Evolutionary conservation across 30 jellyfish, hydroid and myxozoan species (phyloP).

Genomic region (Hydractinia echinata): DNA sequence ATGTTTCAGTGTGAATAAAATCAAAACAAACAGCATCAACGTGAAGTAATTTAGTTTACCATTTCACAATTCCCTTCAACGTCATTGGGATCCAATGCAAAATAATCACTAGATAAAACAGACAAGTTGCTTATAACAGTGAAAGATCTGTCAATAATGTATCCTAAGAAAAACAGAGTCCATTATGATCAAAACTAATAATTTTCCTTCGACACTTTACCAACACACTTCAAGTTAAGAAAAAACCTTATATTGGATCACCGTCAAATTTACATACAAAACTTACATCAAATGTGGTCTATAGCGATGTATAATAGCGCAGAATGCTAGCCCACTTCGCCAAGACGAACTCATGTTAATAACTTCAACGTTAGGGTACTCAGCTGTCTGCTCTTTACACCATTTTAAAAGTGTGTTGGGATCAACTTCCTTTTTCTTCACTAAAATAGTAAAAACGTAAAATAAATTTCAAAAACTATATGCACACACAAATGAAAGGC

Average conservation of each 20-base stretch:
- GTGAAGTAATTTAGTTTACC: constrained; percentile 36
- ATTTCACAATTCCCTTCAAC: constrained; percentile 66
- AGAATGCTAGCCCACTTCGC: constrained; percentile 82
- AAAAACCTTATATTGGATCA: no score
- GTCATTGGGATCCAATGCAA: constrained; percentile 43
- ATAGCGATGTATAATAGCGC: constrained; percentile 79
- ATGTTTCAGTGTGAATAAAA: not conserved
- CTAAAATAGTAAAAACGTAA: not conserved
- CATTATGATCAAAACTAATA: not conserved
- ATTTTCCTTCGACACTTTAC: not conserved
- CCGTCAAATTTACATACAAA: not conserved
- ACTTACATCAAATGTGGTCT: constrained; percentile 80
- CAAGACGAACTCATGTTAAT: constrained; percentile 70
- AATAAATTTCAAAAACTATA: not conserved
- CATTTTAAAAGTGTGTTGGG: constrained; percentile 60
- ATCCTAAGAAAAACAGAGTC: not conserved
- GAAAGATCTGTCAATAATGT: no score
- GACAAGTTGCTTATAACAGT: not conserved
- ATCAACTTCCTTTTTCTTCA: constrained; percentile 48
- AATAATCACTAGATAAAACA: constrained; percentile 48
- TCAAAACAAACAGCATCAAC: not conserved
- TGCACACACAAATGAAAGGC: not conserved
- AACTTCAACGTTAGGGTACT: constrained; percentile 57
- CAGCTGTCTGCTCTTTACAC: constrained; percentile 83
- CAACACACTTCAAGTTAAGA: no score